Percentiles rank a stretch among this genome's conserved stretches.
These are phyloP conservation scores for Sphecodes monilicornis DNA, from an alignment of 2,888 invertebrate species.

Conservation along the genomic window DNA sequence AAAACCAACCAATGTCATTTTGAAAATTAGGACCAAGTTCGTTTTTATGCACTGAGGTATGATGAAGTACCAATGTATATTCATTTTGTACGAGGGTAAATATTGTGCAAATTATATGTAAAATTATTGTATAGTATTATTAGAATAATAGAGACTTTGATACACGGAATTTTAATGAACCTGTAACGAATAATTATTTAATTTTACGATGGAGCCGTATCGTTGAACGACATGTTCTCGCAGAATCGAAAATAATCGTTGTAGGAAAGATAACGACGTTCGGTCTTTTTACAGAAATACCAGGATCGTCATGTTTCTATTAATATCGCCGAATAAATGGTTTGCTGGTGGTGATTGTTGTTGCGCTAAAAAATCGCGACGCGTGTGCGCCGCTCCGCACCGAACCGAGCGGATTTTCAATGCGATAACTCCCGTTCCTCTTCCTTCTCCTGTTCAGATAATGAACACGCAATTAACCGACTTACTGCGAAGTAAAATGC, in stretches of 20 bases:
- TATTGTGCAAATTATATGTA: background rate
- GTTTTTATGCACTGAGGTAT: too few relatives aligned
- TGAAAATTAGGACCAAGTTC: too few relatives aligned
- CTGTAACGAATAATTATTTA: background rate
- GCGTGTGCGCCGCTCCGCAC: background rate
- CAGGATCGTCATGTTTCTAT: slow-evolving; percentile 5
- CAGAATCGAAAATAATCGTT: slow-evolving; percentile 24
- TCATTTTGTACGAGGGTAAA: background rate
- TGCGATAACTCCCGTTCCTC: slow-evolving; percentile 46
- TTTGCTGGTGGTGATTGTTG: slow-evolving; percentile 4
- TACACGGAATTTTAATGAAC: background rate
- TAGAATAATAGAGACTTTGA: too few relatives aligned
- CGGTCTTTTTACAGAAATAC: slow-evolving; percentile 13
- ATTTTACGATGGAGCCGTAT: slow-evolving; percentile 10
- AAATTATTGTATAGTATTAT: background rate
- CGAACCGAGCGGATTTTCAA: slow-evolving; percentile 25
- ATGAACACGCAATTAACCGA: slow-evolving; percentile 47
- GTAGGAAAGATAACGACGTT: background rate
- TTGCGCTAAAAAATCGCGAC: slow-evolving; percentile 19
- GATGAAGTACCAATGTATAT: too few relatives aligned
- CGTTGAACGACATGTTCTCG: slow-evolving; percentile 13
- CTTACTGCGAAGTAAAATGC: slow-evolving; percentile 31
- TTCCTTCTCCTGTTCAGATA: slow-evolving; percentile 43
- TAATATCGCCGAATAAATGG: slow-evolving; percentile 28
- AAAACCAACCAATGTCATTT: too few relatives aligned